Conservation (phyloP, 2,888 invertebrate species). For the Escarpia spicata region DNA sequence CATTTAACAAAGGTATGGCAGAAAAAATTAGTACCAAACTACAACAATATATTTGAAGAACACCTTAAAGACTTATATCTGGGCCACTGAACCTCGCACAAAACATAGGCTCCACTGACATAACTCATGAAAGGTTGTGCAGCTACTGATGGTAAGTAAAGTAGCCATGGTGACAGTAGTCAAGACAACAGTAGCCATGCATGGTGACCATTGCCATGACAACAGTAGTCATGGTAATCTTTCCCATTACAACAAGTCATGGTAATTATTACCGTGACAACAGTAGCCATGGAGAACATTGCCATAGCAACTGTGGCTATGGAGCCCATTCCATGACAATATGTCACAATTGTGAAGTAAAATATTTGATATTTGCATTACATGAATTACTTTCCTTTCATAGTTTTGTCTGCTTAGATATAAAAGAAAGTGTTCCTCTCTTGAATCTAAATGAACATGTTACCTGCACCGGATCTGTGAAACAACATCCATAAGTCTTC, state of each 20-base stretch:
- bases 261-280: not conserved
- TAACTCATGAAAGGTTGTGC: not conserved
- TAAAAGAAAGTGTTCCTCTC: not conserved
- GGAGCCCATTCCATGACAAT: not conserved
- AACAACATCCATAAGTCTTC: not conserved
- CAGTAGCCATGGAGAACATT: not conserved
- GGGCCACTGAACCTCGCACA: too few relatives aligned
- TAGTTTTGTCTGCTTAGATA: not conserved
- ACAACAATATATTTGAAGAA: not conserved
- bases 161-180: not conserved
- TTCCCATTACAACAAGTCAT: not conserved
- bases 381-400: not conserved
- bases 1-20: not conserved
- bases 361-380: not conserved
- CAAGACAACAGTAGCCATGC: not conserved
- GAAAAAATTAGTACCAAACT: not conserved
- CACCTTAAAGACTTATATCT: not conserved
- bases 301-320: not conserved
- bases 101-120: too few relatives aligned
- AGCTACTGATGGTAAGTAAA: not conserved
- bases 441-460: not conserved
- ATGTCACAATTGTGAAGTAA: not conserved
- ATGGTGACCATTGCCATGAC: not conserved
- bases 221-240: not conserved
- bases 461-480: not conserved